phyloP scores from a whole-genome alignment of 1,140 invertebrate species.

The Psix sp. region DNA sequence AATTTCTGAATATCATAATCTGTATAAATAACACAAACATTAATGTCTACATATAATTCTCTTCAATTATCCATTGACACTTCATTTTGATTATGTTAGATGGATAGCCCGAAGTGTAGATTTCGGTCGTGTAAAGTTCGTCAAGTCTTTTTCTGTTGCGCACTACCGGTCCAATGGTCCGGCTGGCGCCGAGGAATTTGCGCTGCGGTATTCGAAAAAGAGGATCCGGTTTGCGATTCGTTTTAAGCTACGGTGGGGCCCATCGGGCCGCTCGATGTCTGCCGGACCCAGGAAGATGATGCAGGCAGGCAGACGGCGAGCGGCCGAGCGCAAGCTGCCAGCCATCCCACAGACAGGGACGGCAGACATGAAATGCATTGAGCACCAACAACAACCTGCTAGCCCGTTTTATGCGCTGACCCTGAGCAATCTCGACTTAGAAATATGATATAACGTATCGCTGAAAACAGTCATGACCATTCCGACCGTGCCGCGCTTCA shows the following conservation, averaged over 20 bases:
- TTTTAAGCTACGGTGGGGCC: conserved; percentile 45
- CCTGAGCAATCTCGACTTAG: conserved; percentile 45
- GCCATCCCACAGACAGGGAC: conserved; percentile 18
- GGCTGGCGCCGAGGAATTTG: conserved; percentile 53
- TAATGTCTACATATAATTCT: too few relatives aligned
- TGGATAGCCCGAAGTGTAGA: neutral
- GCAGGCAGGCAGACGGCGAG: conserved; percentile 36
- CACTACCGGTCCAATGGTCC: conserved; percentile 9
- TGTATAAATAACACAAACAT: too few relatives aligned
- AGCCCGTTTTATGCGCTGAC: conserved; percentile 37
- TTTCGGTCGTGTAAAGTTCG: conserved; percentile 18
- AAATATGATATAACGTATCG: conserved; percentile 57
- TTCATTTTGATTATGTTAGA: too few relatives aligned
- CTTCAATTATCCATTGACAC: too few relatives aligned
- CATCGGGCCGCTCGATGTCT: conserved; percentile 26
- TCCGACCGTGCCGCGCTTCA: conserved; percentile 15
- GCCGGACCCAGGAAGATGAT: conserved; percentile 43
- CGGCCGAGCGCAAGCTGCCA: conserved; percentile 36
- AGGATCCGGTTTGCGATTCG: conserved; percentile 63
- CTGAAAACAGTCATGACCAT: conserved; percentile 38
- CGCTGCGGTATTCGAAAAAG: conserved; percentile 49
- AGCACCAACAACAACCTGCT: conserved; percentile 32
- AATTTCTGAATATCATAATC: too few relatives aligned
- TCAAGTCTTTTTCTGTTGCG: conserved; percentile 19
- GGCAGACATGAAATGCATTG: conserved; percentile 28